Percentiles rank a stretch among this genome's conserved stretches.
These are phyloP conservation scores for Urechis unicinctus DNA, from an alignment of 2,888 invertebrate species.

Conservation along the genomic window DNA sequence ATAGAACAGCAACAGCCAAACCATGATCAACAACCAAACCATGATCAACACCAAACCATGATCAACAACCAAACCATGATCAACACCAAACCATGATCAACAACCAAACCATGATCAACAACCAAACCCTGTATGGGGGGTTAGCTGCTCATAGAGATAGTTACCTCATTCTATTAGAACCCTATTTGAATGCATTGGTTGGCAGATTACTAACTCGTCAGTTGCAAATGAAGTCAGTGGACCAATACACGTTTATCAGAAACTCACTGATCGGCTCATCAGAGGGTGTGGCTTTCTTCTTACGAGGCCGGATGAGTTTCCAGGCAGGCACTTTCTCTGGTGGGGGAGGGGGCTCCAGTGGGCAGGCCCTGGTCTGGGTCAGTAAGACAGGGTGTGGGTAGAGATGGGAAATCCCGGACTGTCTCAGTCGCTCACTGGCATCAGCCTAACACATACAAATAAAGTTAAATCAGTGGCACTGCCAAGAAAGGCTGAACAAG, in stretches of 20 bases:
- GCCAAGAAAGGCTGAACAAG: neutral
- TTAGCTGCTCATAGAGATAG: too few species aligned
- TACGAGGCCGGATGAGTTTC: constrained; percentile 48
- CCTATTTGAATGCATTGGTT: too few species aligned
- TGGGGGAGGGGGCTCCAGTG: constrained; percentile 47
- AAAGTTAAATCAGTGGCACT: neutral
- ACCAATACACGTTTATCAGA: too few species aligned
- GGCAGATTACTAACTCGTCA: too few species aligned
- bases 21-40: neutral
- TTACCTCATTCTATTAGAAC: too few species aligned
- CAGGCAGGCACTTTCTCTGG: constrained; percentile 46
- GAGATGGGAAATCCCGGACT: constrained; percentile 44
- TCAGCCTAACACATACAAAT: constrained; percentile 34
- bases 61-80: too few species aligned
- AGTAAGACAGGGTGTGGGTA: constrained; percentile 48
- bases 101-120: too few species aligned
- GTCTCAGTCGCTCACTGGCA: constrained; percentile 45
- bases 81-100: too few species aligned
- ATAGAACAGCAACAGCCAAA: neutral
- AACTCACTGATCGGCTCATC: constrained; percentile 40
- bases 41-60: too few species aligned
- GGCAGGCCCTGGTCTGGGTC: constrained; percentile 47
- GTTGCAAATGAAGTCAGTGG: too few species aligned
- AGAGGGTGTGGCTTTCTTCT: constrained; percentile 40
- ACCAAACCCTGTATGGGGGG: too few species aligned